These are phyloP conservation scores for Chaetops frenatus DNA, from an alignment of 2,113 vertebrate species.

Conservation along the genomic window DNA sequence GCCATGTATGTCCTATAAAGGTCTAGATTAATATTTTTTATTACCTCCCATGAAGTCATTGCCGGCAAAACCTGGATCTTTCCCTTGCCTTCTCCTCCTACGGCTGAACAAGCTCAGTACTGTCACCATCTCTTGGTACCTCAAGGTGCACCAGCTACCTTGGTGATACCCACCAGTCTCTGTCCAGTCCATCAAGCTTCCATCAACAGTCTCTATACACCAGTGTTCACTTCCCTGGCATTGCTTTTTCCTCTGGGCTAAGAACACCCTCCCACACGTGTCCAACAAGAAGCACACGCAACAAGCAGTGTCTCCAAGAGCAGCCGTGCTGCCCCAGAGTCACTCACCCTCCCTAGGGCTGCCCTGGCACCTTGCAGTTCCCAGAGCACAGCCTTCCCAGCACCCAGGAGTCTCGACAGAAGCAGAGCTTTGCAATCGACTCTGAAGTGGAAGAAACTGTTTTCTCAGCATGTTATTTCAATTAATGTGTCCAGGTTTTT, in stretches of 20 bases:
- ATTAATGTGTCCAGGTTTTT: background rate
- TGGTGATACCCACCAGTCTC: background rate
- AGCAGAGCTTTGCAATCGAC: background rate
- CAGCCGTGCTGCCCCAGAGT: rapidly evolving
- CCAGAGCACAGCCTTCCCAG: background rate
- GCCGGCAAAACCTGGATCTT: background rate
- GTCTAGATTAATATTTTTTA: background rate
- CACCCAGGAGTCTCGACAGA: background rate
- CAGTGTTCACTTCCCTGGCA: background rate
- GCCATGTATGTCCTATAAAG: background rate
- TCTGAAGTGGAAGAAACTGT: constrained; percentile 15
- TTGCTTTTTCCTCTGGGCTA: background rate
- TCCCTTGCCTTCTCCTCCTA: background rate
- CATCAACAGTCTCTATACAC: background rate
- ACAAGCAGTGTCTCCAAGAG: background rate
- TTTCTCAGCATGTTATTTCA: constrained; percentile 43
- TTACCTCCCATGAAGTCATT: background rate
- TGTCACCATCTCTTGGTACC: background rate
- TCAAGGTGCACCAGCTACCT: background rate
- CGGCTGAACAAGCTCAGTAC: rapidly evolving
- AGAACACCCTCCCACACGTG: background rate
- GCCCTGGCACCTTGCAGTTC: rapidly evolving
- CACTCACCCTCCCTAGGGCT: rapidly evolving
- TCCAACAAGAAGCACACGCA: rapidly evolving
- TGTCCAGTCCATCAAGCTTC: background rate